Evolutionary conservation across 2,888 invertebrate species (phyloP), one percentile per base, ranked within the genome.

Genomic region (Eupithecia abbreviata): DNA sequence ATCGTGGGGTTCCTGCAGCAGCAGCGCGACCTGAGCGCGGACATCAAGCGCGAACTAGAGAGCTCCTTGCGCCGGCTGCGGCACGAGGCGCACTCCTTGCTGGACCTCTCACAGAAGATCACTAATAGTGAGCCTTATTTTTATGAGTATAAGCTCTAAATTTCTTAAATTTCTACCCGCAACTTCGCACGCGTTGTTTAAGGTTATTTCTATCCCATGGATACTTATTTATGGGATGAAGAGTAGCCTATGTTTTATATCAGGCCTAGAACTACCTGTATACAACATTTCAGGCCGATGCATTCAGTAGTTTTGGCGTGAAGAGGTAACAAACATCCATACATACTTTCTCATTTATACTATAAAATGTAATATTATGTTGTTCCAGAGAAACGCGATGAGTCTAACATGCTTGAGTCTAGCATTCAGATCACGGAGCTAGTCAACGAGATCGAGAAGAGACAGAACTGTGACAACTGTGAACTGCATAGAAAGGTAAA

Each of bases 31-130:
- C 84, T 96, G 55, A 94, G 96, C 75, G 90, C 94, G 0, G 96
- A 96, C 81, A 92, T 97, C 76, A 96, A 96, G 85, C 95, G 95
- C 43, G 97, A 97, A 87, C 90, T 98, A 77, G 96, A 96, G 74
- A 92, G 95, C 68, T 97, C 97, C 82, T 88, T 98, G 81, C 95
- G 96, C 72, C 95, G 97, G 42, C 90, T 98, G 72, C 96, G 96
- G 79, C 89, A 94, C 10, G 98, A 98, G 85, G 97, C 97, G 0
- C 96, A 96, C 55, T 96, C 96, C 42, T 91, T 98, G 81, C 91
- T 98, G 69, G 96, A 96, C 51, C 89, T 97, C n/a, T 96, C 96
- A 0, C 85, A 91, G 4, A 87, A 87, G 13, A 84, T 91, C 9
- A 80, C 88, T 5, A 80, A 81, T 74, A 91, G 93, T 92, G 12